A percentile compares a stretch with the other conserved stretches of the same genome.
These are phyloP conservation scores for Copidosoma floridanum DNA, from an alignment of 1,140 invertebrate genomes.

Conservation along the genomic window DNA sequence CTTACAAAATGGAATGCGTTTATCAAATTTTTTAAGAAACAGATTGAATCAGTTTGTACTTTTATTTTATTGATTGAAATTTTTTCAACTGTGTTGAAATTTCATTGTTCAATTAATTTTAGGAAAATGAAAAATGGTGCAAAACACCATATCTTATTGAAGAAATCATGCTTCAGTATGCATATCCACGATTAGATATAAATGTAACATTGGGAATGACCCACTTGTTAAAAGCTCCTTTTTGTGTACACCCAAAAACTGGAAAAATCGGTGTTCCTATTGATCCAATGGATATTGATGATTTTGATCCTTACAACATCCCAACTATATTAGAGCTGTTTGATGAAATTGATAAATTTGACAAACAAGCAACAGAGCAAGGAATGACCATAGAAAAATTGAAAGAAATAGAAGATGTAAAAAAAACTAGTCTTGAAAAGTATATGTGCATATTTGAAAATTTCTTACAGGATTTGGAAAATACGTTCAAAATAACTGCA, in stretches of 20 bases:
- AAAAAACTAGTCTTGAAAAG: slow-evolving; percentile 71
- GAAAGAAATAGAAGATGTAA: slow-evolving; percentile 63
- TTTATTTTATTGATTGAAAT: slow-evolving; percentile 40
- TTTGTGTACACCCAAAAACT: slow-evolving; percentile 97
- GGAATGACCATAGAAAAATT: slow-evolving; percentile 43
- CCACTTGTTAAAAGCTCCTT: slow-evolving; percentile 95
- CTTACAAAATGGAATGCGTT: slow-evolving; percentile 63
- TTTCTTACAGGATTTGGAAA: slow-evolving; percentile 65
- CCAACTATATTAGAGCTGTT: slow-evolving; percentile 70
- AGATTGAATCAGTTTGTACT: slow-evolving; percentile 39
- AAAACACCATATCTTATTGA: slow-evolving; percentile 61
- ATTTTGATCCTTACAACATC: slow-evolving; percentile 71
- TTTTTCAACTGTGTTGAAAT: background rate
- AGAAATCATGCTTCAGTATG: slow-evolving; percentile 79
- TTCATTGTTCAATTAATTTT: slow-evolving; percentile 9
- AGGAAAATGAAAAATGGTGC: slow-evolving; percentile 33
- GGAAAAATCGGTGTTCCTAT: slow-evolving; percentile 88
- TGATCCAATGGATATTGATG: slow-evolving; percentile 65
- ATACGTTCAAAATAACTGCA: background rate
- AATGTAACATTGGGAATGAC: slow-evolving; percentile 93
- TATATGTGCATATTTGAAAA: slow-evolving; percentile 67
- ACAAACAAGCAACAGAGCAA: slow-evolving; percentile 57
- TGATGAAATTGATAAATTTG: slow-evolving; percentile 65
- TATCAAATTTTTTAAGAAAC: slow-evolving; percentile 48
- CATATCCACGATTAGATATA: slow-evolving; percentile 91